A percentile compares a stretch with the other conserved stretches of the same genome.
Evolutionary conservation across 2,888 invertebrate species (phyloP).

Genomic region (Metalampra italica): DNA sequence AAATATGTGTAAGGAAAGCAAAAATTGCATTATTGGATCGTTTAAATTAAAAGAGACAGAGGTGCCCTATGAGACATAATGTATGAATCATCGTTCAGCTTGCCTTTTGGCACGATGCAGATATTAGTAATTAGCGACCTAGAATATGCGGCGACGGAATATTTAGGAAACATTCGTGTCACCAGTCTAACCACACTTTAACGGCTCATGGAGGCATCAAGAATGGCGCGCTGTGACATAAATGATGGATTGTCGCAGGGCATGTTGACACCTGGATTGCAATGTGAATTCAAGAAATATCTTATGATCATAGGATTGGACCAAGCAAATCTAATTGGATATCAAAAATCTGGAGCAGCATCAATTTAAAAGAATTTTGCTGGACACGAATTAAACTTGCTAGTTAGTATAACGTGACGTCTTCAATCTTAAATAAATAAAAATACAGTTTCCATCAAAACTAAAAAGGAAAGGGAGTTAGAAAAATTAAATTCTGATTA

Average conservation of each 20-base stretch:
- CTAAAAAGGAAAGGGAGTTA: no score
- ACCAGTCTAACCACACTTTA: constrained; percentile 9
- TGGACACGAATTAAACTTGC: no score
- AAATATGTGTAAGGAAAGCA: constrained; percentile 28
- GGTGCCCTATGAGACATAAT: constrained; percentile 8
- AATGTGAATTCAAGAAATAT: no score
- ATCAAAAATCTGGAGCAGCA: no score
- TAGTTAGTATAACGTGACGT: no score
- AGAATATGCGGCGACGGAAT: constrained; percentile 42
- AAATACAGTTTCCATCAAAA: no score
- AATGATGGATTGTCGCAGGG: background rate
- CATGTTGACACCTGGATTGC: no score
- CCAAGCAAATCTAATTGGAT: no score
- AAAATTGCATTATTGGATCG: constrained; percentile 43
- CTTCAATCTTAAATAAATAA: no score
- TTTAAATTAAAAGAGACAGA: constrained; percentile 12
- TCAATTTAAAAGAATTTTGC: no score
- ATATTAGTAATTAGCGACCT: constrained; percentile 53
- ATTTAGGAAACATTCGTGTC: constrained; percentile 14
- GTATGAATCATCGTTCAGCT: constrained; percentile 59
- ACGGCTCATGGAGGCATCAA: constrained; percentile 8
- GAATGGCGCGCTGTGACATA: background rate
- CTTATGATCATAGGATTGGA: no score
- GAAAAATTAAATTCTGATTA: no score
- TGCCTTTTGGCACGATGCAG: constrained; percentile 55